Percentiles rank a stretch among this genome's conserved stretches.
phyloP scores from a whole-genome alignment of 2,797 vertebrate species.

The Alosa sapidissima region DNA sequence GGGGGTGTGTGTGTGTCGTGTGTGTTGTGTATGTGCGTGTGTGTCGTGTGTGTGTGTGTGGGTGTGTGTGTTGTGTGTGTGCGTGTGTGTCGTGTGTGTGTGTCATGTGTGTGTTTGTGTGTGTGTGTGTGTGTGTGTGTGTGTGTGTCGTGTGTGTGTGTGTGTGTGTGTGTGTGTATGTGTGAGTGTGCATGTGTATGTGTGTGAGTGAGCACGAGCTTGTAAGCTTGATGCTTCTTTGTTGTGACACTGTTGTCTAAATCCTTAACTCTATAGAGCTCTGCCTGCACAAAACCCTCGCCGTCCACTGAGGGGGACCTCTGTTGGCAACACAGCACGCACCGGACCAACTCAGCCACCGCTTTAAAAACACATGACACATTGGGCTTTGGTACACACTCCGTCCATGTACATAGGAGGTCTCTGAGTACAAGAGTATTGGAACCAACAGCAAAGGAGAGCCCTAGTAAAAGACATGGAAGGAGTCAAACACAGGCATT shows the following conservation, averaged over 20 bases:
- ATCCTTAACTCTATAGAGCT: not conserved
- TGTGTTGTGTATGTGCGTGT: too few relatives aligned
- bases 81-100: not conserved
- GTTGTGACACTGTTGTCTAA: conserved; percentile 17
- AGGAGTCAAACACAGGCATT: too few relatives aligned
- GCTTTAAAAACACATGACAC: not conserved
- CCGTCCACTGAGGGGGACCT: not conserved
- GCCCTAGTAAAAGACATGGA: too few relatives aligned
- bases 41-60: too few relatives aligned
- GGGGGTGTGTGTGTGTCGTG: too few relatives aligned
- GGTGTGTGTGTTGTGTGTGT: too few relatives aligned
- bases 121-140: not conserved
- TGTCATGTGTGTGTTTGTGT: not conserved
- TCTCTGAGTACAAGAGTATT: too few relatives aligned
- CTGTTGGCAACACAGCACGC: not conserved
- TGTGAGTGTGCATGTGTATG: too few relatives aligned
- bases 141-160: not conserved
- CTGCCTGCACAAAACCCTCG: not conserved
- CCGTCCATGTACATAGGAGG: too few relatives aligned
- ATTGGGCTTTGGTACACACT: not conserved
- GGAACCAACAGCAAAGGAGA: too few relatives aligned
- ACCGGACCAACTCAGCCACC: not conserved
- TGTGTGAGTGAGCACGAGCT: not conserved
- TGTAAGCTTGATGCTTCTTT: conserved; percentile 8
- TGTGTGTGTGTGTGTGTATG: not conserved